Evolutionary conservation across 64 coral and sea anemone species (phyloP), one percentile per base, ranked within the genome.

Genomic region (Trachythela sp.): DNA sequence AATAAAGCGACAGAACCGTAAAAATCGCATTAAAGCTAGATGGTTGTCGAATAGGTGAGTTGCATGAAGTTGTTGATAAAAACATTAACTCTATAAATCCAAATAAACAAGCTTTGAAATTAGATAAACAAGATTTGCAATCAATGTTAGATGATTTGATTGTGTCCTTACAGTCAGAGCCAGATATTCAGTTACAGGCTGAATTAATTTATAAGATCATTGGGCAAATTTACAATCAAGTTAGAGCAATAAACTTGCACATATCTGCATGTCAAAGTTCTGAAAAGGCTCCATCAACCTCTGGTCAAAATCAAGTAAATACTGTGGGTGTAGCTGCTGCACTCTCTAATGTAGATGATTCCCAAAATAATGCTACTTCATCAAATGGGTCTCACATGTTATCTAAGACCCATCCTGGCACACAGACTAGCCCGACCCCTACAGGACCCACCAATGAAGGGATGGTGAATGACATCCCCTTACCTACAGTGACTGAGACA

Each of bases 91-190:
- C 29, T 77, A 10, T 7, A 35, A 77, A 34, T 77, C 71, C 71
- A 2, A 77, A 38, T 77, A 2, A 17, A 34, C 71, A 32, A 32
- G 71, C 20, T 4, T 77, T 77, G 17, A 7, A 77, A 34, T 8
- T 77, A 34, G 71, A 77, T 27, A 77, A 77, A 35, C 71, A 77
- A 77, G 71, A 77, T 35, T 77, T 77, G 17, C 71, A 77, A 38
- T 32, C 71, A 17, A 77, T 32, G 31, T 13, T 34, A 77, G 71
- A 77, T n/a, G 9, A 22, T 77, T 18, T 77, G 30, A 34, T 77
- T 77, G 71, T 4, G 71, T 77, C 71, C 26, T 8, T 4, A 34
- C 71, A 32, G 30, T 32, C 36, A 32, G 71, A 77, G 36, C 71
- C 6, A 77, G 71, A 77, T 35, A 27, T 77, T 8, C 71, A 77